Conservation (phyloP, 2,113 vertebrate genomes). For the Hepsetus odoe region DNA sequence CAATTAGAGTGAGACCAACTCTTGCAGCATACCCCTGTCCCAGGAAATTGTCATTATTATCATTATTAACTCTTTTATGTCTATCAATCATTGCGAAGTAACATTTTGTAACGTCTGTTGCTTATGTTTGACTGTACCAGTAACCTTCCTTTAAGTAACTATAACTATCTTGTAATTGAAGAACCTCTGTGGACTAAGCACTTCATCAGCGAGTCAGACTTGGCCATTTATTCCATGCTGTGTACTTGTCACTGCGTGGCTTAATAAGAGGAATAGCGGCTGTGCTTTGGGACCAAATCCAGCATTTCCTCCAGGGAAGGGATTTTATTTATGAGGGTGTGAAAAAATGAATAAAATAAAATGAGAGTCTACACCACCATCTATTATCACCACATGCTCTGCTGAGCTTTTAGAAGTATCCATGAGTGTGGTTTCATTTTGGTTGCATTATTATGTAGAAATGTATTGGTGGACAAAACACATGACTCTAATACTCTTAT, state of each 20-base stretch:
- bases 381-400: background rate
- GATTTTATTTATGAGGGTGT: slow-evolving; percentile 32
- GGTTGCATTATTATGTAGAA: background rate
- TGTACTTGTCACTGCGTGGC: background rate
- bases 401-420: background rate
- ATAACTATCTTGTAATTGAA: background rate
- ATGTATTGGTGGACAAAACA: background rate
- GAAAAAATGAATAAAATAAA: slow-evolving; percentile 19
- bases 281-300: slow-evolving; percentile 6
- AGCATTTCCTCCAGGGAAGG: background rate
- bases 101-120: background rate
- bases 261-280: slow-evolving; percentile 12
- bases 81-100: too few species aligned
- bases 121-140: background rate
- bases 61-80: too few species aligned
- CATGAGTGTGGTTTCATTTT: background rate
- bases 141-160: background rate
- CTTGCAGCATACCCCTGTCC: too few species aligned
- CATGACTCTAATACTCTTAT: background rate
- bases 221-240: slow-evolving; percentile 25
- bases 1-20: too few species aligned
- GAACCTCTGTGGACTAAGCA: background rate
- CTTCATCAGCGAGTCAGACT: slow-evolving; percentile 24
- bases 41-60: too few species aligned
- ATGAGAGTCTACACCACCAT: background rate